Conservation (phyloP, 2,888 invertebrate genomes). For the Lithodes maja region DNA sequence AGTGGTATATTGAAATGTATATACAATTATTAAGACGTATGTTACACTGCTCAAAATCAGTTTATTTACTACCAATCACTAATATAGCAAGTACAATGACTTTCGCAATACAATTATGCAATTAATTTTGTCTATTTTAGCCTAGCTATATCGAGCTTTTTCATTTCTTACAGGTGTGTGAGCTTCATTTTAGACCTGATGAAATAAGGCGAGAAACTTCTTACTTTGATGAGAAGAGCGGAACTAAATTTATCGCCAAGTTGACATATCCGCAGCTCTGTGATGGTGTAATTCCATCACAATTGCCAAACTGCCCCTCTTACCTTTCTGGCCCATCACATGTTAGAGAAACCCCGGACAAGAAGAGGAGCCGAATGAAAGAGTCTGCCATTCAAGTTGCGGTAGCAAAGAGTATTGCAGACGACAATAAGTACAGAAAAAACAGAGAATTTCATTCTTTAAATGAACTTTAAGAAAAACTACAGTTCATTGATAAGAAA, state of each 20-base stretch:
- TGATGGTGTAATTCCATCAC: slow-evolving; percentile 12
- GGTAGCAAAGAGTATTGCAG: slow-evolving; percentile 2
- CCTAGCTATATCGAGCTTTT: too few relatives aligned
- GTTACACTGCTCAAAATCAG: too few relatives aligned
- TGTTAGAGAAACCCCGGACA: background rate
- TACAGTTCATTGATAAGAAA: background rate
- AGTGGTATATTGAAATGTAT: too few relatives aligned
- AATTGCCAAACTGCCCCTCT: background rate
- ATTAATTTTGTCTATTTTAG: too few relatives aligned
- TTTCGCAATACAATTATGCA: too few relatives aligned
- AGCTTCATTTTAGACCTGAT: slow-evolving; percentile 1
- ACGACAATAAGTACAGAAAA: background rate
- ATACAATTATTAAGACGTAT: too few relatives aligned
- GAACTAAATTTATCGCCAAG: slow-evolving; percentile 1
- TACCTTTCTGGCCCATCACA: slow-evolving; percentile 1
- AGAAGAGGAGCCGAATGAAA: slow-evolving; percentile 8
- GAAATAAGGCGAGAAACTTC: slow-evolving; percentile 4
- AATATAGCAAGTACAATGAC: too few relatives aligned
- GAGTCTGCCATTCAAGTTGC: slow-evolving; percentile 4
- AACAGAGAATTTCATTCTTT: slow-evolving; percentile 9
- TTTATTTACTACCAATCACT: too few relatives aligned
- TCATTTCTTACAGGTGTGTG: background rate
- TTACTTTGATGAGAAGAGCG: slow-evolving; percentile 13
- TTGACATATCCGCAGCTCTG: background rate
- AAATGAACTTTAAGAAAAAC: background rate